Conservation (phyloP, 37 sponge, comb jelly and placozoan species). For the Ephydatia muelleri region DNA sequence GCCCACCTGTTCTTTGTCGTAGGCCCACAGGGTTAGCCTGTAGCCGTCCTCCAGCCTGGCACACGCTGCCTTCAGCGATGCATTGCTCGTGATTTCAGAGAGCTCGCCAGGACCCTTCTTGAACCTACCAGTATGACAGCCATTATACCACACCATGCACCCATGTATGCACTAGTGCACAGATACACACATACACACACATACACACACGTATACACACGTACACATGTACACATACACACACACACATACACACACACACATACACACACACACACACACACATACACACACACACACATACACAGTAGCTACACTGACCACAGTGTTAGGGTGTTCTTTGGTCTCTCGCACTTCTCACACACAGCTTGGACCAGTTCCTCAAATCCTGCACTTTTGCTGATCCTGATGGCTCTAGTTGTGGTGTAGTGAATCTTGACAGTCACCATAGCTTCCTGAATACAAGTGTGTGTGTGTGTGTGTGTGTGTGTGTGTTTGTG, state of each 20-base stretch:
- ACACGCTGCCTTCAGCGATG: slow-evolving; percentile 30
- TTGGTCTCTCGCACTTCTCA: slow-evolving; percentile 60
- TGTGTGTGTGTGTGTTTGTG: slow-evolving; percentile 8
- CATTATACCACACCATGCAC: background rate
- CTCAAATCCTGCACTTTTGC: slow-evolving; percentile 15
- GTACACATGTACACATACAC: no score
- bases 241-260: background rate
- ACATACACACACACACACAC: background rate
- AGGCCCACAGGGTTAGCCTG: slow-evolving; percentile 84
- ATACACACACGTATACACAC: no score
- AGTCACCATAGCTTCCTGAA: slow-evolving; percentile 39
- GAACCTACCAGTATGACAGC: slow-evolving; percentile 20
- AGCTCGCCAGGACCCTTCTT: slow-evolving; percentile 56
- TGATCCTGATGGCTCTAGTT: slow-evolving; percentile 72
- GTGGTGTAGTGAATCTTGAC: slow-evolving; percentile 89
- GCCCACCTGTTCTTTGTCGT: slow-evolving; percentile 71
- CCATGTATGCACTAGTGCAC: no score
- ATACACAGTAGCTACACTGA: slow-evolving; percentile 14
- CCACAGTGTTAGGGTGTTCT: slow-evolving; percentile 70
- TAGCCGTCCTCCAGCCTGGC: slow-evolving; percentile 46
- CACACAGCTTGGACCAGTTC: slow-evolving; percentile 52
- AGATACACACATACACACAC: no score
- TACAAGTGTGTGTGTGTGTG: background rate
- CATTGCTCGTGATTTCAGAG: slow-evolving; percentile 35
- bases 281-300: background rate